Percentiles rank a stretch among this genome's conserved stretches.
phyloP scores from a whole-genome alignment of 2,888 invertebrate species.

The Acronicta leporina region DNA sequence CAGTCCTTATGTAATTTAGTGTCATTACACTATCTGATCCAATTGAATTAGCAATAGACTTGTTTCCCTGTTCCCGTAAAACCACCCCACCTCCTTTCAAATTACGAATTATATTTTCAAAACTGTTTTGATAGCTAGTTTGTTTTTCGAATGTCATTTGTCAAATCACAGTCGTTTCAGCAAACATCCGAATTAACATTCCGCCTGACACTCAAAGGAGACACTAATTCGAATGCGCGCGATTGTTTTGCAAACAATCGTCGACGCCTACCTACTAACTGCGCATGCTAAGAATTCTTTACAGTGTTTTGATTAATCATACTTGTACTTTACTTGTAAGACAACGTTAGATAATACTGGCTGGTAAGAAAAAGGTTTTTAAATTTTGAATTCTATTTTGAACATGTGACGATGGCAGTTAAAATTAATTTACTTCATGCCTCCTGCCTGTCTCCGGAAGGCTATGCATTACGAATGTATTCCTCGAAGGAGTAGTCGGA shows the following conservation, averaged over 20 bases:
- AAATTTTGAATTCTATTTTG: background rate
- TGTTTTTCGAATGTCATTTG: background rate
- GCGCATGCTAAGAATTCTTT: constrained; percentile 49
- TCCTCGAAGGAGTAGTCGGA: too few species aligned
- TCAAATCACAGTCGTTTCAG: background rate
- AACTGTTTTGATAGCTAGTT: background rate
- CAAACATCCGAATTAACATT: constrained; percentile 3
- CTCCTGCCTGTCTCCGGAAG: too few species aligned
- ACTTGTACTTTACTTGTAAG: background rate
- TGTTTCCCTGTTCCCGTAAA: too few species aligned
- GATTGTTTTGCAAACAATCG: constrained; percentile 52
- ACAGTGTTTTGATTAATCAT: constrained; percentile 20
- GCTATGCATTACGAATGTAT: too few species aligned
- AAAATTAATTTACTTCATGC: too few species aligned
- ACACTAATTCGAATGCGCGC: constrained; percentile 31
- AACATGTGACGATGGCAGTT: background rate
- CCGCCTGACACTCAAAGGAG: constrained; percentile 4
- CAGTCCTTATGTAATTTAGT: too few species aligned
- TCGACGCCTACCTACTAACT: constrained; percentile 28
- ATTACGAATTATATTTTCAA: background rate
- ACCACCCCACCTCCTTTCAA: too few species aligned
- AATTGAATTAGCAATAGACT: too few species aligned
- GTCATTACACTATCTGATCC: too few species aligned
- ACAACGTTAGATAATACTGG: constrained; percentile 11
- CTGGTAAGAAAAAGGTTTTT: constrained; percentile 14